Base-by-base conservation (phyloP, 1,140 invertebrate species). In the Laupala kohalensis region DNA sequence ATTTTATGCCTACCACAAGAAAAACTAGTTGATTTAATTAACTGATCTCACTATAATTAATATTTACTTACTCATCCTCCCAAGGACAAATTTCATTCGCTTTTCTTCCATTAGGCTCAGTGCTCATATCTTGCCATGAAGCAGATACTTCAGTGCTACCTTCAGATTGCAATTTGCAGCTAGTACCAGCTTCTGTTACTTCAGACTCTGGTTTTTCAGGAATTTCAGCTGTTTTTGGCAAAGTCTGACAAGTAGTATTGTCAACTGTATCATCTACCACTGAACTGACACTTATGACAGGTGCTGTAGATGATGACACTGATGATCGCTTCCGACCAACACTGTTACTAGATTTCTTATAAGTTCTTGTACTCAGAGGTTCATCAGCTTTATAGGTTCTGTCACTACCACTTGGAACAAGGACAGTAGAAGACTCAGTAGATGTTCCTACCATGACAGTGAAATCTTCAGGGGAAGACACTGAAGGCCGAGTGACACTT, bases 61-160 rank as follows among this genome's bases (percentile, higher is more conserved):
- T 29, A 26, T 74, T 72, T 84, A 91, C 91, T 91, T 83, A 93
- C 92, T 92, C 90, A 80, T 93, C 91, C 85, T 93, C 92, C 91
- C 91, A 93, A 69, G 92, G 92, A 84, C 92, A 93, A 78, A 92
- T 88, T 80, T 92, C 89, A 80, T 87, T 90, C 80, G 84, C 84
- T 83, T 89, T 90, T 53, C 69, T 30, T 26, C 67, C 23, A n/a
- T 53, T 24, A n/a, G 71, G 28, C 26, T 72, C 63, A n/a, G 5
- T n/a, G n/a, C 26, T 26, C 19, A 28, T 23, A 27, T 37, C 70
- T 27, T 30, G 24, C 13, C 26, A 29, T 12, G 69, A 25, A 9
- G 37, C 37, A 19, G 25, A 25, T 30, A 30, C 15, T 53, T 70
- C 53, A 26, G 24, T 64, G 63, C 15, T 27, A 53, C 28, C 29